Conservation (phyloP, 2,113 vertebrate species). For the Elephantulus edwardii region DNA sequence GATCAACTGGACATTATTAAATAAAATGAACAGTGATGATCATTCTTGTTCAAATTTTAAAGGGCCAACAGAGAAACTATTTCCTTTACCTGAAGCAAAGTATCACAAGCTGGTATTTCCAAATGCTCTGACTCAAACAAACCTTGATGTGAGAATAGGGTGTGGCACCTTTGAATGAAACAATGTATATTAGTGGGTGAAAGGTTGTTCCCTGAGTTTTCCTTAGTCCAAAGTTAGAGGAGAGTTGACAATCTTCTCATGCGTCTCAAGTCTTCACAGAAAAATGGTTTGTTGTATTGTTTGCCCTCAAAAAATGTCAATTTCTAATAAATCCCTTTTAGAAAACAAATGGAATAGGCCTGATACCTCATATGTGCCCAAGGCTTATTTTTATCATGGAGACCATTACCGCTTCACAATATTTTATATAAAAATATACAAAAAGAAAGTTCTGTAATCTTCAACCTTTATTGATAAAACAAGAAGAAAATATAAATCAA, state of each 20-base stretch:
- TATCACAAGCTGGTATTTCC: conserved; percentile 36
- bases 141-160: conserved; percentile 36
- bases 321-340: conserved; percentile 7
- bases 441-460: not conserved
- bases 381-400: not conserved
- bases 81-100: conserved; percentile 3
- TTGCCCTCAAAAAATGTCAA: conserved; percentile 45
- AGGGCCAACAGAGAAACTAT: conserved; percentile 21
- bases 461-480: conserved; percentile 34
- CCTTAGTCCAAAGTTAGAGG: conserved; percentile 13
- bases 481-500: conserved; percentile 27
- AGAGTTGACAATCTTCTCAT: conserved; percentile 35
- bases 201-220: not conserved
- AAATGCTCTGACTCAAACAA: conserved; percentile 43
- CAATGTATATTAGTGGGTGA: not conserved
- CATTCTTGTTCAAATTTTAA: conserved; percentile 25
- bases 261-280: conserved; percentile 42
- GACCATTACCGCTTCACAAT: not conserved
- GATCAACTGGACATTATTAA: not conserved
- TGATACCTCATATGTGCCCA: not conserved
- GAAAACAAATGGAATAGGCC: not conserved
- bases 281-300: conserved; percentile 50
- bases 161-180: conserved; percentile 44
- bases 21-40: not conserved
- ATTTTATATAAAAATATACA: not conserved